These are phyloP conservation scores for Bombus impatiens DNA, from an alignment of 1,140 invertebrate genomes.

Conservation along the genomic window DNA sequence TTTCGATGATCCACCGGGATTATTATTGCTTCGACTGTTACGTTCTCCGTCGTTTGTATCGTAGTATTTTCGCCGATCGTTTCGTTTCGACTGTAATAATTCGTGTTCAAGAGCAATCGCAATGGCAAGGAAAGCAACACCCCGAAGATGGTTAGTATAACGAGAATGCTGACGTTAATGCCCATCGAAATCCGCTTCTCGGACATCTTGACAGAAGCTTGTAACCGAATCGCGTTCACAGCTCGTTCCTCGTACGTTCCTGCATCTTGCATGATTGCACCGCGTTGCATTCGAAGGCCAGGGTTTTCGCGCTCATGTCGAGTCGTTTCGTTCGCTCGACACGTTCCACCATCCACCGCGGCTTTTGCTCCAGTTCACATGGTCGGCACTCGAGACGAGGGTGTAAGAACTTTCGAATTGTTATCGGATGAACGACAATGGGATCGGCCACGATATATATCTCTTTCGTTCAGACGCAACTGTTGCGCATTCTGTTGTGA, in stretches of 20 bases:
- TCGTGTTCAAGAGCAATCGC: constrained; percentile 71
- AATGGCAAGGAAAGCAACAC: constrained; percentile 73
- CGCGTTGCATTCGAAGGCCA: too few relatives aligned
- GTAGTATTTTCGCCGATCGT: constrained; percentile 4
- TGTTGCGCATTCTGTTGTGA: constrained; percentile 72
- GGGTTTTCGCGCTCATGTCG: not conserved
- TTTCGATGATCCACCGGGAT: constrained; percentile 67
- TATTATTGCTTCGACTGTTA: not conserved
- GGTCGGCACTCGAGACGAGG: not conserved
- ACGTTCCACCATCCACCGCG: not conserved
- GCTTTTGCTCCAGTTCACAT: not conserved
- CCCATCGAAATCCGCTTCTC: constrained; percentile 70
- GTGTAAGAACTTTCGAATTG: constrained; percentile 7
- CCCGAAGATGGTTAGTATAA: constrained; percentile 73
- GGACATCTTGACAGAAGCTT: constrained; percentile 38
- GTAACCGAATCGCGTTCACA: not conserved
- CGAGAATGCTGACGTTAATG: constrained; percentile 74
- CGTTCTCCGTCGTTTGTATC: not conserved
- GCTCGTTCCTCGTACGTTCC: constrained; percentile 1
- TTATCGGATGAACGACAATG: constrained; percentile 22
- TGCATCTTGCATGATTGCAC: not conserved
- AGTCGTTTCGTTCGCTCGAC: not conserved
- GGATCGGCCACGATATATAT: constrained; percentile 8
- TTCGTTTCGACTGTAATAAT: constrained; percentile 59
- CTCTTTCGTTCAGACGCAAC: constrained; percentile 63